Base-by-base conservation (phyloP, 2,113 vertebrate species). In the Semnornis frantzii region DNA sequence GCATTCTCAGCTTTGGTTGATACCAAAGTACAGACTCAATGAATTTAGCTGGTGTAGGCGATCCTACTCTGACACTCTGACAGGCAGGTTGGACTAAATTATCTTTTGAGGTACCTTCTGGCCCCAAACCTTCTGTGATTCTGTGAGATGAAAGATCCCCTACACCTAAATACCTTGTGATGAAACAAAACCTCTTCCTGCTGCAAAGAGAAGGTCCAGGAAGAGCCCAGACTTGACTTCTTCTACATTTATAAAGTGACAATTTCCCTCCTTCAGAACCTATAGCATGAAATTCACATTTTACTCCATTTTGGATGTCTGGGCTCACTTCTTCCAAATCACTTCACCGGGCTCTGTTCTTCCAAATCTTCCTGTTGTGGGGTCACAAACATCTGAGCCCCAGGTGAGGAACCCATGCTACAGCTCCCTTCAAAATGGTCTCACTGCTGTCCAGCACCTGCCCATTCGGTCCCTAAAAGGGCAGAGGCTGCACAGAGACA, bases 381-480 rank as follows among this genome's bases (percentile, higher is more conserved):
- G 13, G 8, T 70, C 82, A 34, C 30, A 21, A 28, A 6, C 0
- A 0, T 50, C 44, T 30, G 62, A 83, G 50, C 5, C 69, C 19
- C 44, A 60, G n/a, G 24, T 52, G 44, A 58, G 23, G 20, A 39
- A 3, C 27, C 12, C 3, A 0, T 0, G 24, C 21, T 46, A 34
- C 54, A 44, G 9, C 19, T 69, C 28, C 30, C 78, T 89, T n/a
- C 3, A 3, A 54, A 90, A 52, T 5, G 28, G 11, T 37, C 14
- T 9, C 2, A 1, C 54, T 78, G 69, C 39, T 3, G 1, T 15
- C 57, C 66, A 70, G 9, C 3, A 0, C 37, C 57, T 21, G 3
- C 0, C 1, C 2, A 0, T 7, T 42, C 9, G 15, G 30, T 30
- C 50, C 13, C 57, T 83, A 69, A 0, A 2, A 3, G 34, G 30